phyloP scores from a whole-genome alignment of 1,140 invertebrate species.

The Pogonus chalceus region DNA sequence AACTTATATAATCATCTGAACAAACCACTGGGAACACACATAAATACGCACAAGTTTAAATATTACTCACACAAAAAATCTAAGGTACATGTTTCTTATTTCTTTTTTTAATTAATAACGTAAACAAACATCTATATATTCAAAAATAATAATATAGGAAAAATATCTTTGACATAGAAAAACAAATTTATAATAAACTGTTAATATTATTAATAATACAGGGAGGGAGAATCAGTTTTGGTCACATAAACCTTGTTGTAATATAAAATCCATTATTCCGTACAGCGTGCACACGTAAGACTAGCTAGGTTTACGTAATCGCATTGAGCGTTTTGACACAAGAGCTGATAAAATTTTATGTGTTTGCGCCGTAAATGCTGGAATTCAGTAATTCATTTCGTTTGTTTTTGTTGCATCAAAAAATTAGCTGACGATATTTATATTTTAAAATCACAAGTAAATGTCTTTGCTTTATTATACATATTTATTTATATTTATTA shows the following conservation, averaged over 20 bases:
- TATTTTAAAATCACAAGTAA: background rate
- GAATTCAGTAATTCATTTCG: background rate
- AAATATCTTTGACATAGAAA: background rate
- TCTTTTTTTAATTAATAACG: background rate
- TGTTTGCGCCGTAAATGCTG: background rate
- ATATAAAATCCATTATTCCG: background rate
- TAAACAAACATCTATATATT: background rate
- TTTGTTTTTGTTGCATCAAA: no score
- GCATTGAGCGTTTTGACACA: conserved; percentile 26
- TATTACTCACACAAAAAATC: conserved; percentile 1
- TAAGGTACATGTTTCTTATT: background rate
- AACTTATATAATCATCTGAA: background rate
- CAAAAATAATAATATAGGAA: conserved; percentile 1
- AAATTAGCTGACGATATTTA: no score
- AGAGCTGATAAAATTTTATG: background rate
- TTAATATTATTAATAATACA: background rate
- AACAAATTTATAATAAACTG: background rate
- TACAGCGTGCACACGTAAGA: conserved; percentile 15
- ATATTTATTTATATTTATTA: no score
- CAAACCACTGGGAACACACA: conserved; percentile 4
- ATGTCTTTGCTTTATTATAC: no score
- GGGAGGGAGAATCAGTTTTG: background rate
- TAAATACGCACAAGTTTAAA: background rate
- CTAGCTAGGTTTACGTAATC: conserved; percentile 31
- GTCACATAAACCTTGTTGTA: conserved; percentile 1